Conservation (phyloP, 2,888 invertebrate genomes). For the Deilephila elpenor region DNA sequence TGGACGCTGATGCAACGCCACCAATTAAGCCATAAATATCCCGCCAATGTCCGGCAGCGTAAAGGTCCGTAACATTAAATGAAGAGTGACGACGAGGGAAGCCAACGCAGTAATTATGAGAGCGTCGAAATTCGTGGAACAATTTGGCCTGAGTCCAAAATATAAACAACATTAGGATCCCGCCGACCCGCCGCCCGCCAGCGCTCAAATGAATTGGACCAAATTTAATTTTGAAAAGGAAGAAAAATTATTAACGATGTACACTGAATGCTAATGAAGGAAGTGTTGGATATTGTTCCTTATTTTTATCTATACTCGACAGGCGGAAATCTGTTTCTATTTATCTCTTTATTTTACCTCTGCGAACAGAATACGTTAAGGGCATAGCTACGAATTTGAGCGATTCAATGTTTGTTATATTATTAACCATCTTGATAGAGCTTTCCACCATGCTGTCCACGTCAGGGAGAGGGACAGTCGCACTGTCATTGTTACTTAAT, state of each 20-base stretch:
- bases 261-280: conserved; percentile 27
- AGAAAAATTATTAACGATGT: conserved; percentile 27
- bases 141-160: conserved; percentile 25
- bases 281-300: conserved; percentile 4
- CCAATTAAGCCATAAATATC: conserved; percentile 1
- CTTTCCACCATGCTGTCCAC: too few relatives aligned
- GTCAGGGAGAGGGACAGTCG: too few relatives aligned
- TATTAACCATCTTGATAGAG: too few relatives aligned
- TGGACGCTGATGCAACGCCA: background rate
- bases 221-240: conserved; percentile 23
- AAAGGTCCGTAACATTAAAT: conserved; percentile 22
- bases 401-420: too few relatives aligned
- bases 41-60: background rate
- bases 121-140: conserved; percentile 18
- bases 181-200: background rate
- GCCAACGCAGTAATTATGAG: conserved; percentile 20
- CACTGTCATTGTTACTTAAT: too few relatives aligned
- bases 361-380: too few relatives aligned
- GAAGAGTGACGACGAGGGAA: conserved; percentile 23
- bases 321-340: too few relatives aligned
- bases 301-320: background rate
- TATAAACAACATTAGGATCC: conserved; percentile 20
- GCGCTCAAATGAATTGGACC: conserved; percentile 19
- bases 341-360: too few relatives aligned
- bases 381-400: too few relatives aligned